Conservation (phyloP, 2,113 vertebrate species). For the Pagrus major region DNA sequence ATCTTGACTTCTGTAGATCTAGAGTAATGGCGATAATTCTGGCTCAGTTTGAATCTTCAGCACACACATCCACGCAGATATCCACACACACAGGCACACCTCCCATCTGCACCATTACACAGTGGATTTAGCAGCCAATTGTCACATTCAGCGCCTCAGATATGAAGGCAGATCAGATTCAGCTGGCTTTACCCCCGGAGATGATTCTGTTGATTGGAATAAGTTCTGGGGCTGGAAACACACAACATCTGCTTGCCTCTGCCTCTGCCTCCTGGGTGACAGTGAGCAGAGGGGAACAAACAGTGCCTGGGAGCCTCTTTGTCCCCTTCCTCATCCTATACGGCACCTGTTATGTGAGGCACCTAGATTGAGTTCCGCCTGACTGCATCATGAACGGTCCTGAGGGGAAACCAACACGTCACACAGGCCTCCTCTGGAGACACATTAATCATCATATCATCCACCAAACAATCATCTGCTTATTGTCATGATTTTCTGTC, state of each 20-base stretch:
- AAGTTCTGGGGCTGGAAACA: slow-evolving; percentile 56
- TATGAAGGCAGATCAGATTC: slow-evolving; percentile 68
- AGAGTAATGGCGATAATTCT: slow-evolving; percentile 4
- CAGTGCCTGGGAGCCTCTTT: slow-evolving; percentile 18
- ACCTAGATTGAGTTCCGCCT: slow-evolving; percentile 36
- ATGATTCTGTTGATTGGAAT: slow-evolving; percentile 74
- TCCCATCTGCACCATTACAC: slow-evolving; percentile 71
- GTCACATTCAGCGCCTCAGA: slow-evolving; percentile 55
- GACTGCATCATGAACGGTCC: slow-evolving; percentile 38
- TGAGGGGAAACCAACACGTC: slow-evolving; percentile 33
- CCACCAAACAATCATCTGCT: slow-evolving; percentile 37
- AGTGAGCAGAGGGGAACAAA: slow-evolving; percentile 52
- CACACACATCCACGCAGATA: slow-evolving; percentile 24
- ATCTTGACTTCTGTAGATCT: slow-evolving; percentile 5
- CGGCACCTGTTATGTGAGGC: slow-evolving; percentile 48
- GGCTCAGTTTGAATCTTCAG: slow-evolving; percentile 23
- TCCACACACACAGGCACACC: slow-evolving; percentile 22
- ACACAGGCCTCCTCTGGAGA: slow-evolving; percentile 26
- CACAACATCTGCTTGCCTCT: slow-evolving; percentile 66
- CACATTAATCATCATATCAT: slow-evolving; percentile 57
- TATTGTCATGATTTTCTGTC: not conserved
- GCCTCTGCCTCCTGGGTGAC: slow-evolving; percentile 49
- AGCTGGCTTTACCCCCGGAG: slow-evolving; percentile 61
- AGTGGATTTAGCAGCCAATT: slow-evolving; percentile 68
- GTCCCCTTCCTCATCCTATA: slow-evolving; percentile 35